These are phyloP conservation scores for Acleris emargana DNA, from an alignment of 2,888 invertebrate genomes.

Conservation along the genomic window DNA sequence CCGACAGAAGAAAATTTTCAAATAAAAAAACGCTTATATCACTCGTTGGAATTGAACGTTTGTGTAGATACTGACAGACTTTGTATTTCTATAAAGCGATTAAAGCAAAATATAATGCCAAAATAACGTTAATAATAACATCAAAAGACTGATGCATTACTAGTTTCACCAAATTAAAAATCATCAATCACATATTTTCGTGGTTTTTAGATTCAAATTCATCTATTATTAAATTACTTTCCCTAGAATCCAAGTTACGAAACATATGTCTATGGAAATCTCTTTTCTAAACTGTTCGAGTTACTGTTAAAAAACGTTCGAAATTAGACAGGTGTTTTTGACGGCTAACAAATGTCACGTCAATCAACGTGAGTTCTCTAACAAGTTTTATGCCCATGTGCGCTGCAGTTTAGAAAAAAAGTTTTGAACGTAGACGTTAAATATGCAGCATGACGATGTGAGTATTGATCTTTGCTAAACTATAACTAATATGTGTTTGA, in stretches of 20 bases:
- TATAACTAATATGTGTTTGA: not conserved
- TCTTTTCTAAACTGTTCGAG: not conserved
- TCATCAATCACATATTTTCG: too few species aligned
- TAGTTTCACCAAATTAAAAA: too few species aligned
- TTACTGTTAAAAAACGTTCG: not conserved
- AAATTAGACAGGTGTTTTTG: not conserved
- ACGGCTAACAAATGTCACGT: constrained; percentile 1
- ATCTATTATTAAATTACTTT: not conserved
- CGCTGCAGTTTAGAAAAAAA: constrained; percentile 3
- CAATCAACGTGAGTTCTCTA: constrained; percentile 3
- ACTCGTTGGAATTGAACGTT: constrained; percentile 10
- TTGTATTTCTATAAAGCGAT: not conserved
- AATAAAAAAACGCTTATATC: constrained; percentile 24
- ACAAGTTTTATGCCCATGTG: constrained; percentile 21
- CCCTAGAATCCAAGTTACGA: too few species aligned
- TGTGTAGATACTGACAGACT: constrained; percentile 1
- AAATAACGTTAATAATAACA: too few species aligned
- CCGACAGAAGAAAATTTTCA: constrained; percentile 42
- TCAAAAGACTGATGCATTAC: too few species aligned
- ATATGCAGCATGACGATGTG: constrained; percentile 96
- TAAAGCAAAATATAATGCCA: too few species aligned
- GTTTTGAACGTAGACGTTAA: constrained; percentile 45
- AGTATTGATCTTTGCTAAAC: constrained; percentile 61
- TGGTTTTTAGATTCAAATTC: not conserved
- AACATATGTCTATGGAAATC: not conserved